Base-by-base conservation (phyloP, 2,113 vertebrate species). In the Motacilla tschutschensis region DNA sequence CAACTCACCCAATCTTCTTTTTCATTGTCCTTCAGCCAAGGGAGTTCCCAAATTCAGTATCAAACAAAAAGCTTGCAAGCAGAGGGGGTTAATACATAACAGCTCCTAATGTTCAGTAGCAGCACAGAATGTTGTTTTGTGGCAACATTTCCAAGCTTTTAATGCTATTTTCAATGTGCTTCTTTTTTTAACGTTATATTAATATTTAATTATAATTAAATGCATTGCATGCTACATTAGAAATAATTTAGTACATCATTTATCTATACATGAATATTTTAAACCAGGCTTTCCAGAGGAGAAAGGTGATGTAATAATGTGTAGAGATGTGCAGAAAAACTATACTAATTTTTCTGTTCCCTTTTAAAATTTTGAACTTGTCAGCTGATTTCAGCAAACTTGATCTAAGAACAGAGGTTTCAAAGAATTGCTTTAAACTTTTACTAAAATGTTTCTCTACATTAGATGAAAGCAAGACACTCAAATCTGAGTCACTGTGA, bases 201-300 rank as follows among this genome's bases (percentile, higher is more conserved):
- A 89, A 89, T 87, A 84, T 81, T 92, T 75, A 82, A 93, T 80
- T 59, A 54, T 72, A 79, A 81, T 67, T 85, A 82, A 82, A 75
- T 75, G 26, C 50, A 35, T 41, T 35, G 29, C 25, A 29, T 79
- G 11, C 10, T 51, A 44, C 33, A 33, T 75, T 72, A 76, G 54
- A 83, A 90, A 83, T 83, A 72, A 64, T 82, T 76, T 50, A 83
- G 43, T 53, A 57, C 14, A 64, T 51, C 12, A 64, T 77, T 90
- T 80, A 57, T 85, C 40, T 47, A 60, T 16, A 48, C 6, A 83
- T 80, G 4, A 90, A 65, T 80, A 65, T 60, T 88, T 93, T 47
- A 88, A 69, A 25, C 8, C 17, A 79, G 21, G 18, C 20, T 72
- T 85, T 72, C 46, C 51, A n/a, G 31, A 55, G 12, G 46, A 41